Evolutionary conservation across 1,140 invertebrate genomes (phyloP), one percentile per base, ranked within the genome.

Genomic region (Solen grandis): DNA sequence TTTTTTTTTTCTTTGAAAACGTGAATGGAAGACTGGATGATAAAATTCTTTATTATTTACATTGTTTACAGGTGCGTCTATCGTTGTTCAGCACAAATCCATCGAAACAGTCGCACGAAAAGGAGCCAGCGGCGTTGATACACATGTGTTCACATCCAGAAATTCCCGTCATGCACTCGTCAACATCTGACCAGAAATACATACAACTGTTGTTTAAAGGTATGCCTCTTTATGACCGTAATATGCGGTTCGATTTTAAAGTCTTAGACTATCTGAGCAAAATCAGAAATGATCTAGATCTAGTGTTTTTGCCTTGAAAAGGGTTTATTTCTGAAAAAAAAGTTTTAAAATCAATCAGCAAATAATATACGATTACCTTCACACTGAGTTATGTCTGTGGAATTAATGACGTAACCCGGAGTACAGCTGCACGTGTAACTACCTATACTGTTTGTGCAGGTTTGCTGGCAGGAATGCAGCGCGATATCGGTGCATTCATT

Each of bases 111-210:
- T 79, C 65, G 50, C 76, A 79, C 29, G 38, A 69, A 29, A 69
- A 79, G n/a, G 65, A 29, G 22, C 76, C 76, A 22, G 25, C 55
- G 5, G 3, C 25, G 36, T 79, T 79, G 2, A 5, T n/a, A 50
- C 76, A 79, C 50, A 69, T 62, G 25, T 79, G 76, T 70, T 69
- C 25, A 79, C 76, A 79, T 0, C 76, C 76, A 25, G 65, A 70
- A 1, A 79, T 36, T 16, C 57, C 66, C 14, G 65, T 66, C 25
- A 55, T 29, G 36, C 76, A 79, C 52, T 79, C 76, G 27, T 79
- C 65, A n/a, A 70, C 33, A 79, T 79, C 76, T 79, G 52, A 8
- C 57, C 36, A 5, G 60, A 14, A 29, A 10, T 13, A 72, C 8
- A 0, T 4, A 8, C n/a, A 54, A 54, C 8, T 54, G 8, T 2